phyloP scores from a whole-genome alignment of 1,140 invertebrate genomes.

The Carposina sasakii region DNA sequence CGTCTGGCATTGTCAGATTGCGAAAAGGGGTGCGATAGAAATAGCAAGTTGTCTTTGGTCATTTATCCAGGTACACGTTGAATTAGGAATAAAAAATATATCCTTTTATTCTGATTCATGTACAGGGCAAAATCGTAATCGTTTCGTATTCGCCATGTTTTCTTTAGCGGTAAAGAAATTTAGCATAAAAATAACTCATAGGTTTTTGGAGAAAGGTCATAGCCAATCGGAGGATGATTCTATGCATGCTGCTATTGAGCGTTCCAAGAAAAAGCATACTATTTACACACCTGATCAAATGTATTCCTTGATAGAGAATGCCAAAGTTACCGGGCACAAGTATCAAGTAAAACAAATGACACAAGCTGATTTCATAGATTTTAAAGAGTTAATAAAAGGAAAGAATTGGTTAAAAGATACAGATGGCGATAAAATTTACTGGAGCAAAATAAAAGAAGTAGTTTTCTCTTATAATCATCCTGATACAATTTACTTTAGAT shows the following conservation, averaged over 20 bases:
- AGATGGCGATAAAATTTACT: constrained; percentile 8
- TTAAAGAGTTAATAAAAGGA: constrained; percentile 9
- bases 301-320: constrained; percentile 16
- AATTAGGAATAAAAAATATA: constrained; percentile 16
- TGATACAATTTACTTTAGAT: neutral
- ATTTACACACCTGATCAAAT: constrained; percentile 25
- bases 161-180: constrained; percentile 22
- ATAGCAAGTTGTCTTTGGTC: constrained; percentile 23
- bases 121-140: constrained; percentile 44
- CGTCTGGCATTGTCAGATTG: constrained; percentile 20
- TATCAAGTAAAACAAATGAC: constrained; percentile 16
- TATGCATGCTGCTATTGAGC: constrained; percentile 40
- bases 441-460: neutral
- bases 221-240: constrained; percentile 37
- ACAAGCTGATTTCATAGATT: constrained; percentile 12
- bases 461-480: neutral
- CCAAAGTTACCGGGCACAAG: constrained; percentile 13
- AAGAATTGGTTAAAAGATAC: constrained; percentile 9
- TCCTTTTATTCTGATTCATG: constrained; percentile 42
- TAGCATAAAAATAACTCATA: constrained; percentile 34
- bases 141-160: constrained; percentile 38
- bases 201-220: constrained; percentile 37
- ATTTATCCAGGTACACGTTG: constrained; percentile 13
- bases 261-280: constrained; percentile 24
- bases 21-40: constrained; percentile 24